Evolutionary conservation across 1,140 invertebrate genomes (phyloP).

Genomic region (Hycleus cichorii): DNA sequence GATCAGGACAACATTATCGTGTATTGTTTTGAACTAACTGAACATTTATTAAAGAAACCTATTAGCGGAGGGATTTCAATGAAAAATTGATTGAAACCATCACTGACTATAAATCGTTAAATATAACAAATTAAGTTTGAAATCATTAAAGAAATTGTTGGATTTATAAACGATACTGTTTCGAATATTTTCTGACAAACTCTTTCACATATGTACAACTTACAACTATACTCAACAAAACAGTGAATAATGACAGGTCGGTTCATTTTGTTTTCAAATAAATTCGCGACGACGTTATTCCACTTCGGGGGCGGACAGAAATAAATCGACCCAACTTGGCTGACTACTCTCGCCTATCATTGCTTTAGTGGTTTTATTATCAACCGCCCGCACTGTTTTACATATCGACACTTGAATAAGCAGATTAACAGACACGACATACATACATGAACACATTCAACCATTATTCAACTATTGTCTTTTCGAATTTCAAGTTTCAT

Average conservation of each 20-base stretch:
- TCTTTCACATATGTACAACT: neutral
- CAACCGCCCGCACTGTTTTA: constrained; percentile 11
- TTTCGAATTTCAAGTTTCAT: no score
- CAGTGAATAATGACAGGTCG: constrained; percentile 20
- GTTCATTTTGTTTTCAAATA: constrained; percentile 25
- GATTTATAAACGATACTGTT: constrained; percentile 21
- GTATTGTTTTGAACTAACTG: no score
- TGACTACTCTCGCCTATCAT: constrained; percentile 16
- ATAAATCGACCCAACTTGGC: constrained; percentile 15
- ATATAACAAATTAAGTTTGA: neutral
- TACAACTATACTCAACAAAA: constrained; percentile 7
- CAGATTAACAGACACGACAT: neutral
- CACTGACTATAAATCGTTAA: neutral
- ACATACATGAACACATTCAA: no score
- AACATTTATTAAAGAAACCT: neutral
- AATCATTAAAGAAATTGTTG: constrained; percentile 20
- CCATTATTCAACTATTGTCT: no score
- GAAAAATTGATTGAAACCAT: constrained; percentile 15
- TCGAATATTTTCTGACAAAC: no score
- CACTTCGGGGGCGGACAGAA: constrained; percentile 22
- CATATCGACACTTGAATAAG: constrained; percentile 13
- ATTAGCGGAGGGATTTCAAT: neutral
- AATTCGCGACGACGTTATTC: constrained; percentile 21
- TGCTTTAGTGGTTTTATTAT: constrained; percentile 15
- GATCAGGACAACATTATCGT: no score